Evolutionary conservation across 2,888 invertebrate species (phyloP), one percentile per base, ranked within the genome.

Genomic region (Acronicta leporina): DNA sequence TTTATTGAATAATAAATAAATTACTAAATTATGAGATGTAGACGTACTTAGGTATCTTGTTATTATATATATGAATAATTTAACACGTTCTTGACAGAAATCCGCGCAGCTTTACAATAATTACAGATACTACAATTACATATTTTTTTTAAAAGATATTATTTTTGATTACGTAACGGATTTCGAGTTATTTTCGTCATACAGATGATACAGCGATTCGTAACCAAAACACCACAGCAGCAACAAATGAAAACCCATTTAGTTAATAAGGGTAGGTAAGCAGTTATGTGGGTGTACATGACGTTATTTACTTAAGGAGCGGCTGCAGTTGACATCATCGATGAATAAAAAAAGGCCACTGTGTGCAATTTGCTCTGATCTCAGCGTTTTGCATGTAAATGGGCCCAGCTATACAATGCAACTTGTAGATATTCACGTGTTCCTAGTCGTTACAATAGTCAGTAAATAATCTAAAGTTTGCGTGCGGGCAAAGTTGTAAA

Each of bases 311-410:
- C 70, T 55, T 50, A 73, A 82, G 85, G 84, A 80, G 83, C 76
- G 85, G 80, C 73, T 48, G 46, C 54, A 46, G 75, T 56, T 88
- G 88, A 88, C 83, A 85, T 88, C 88, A 88, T 66, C 85, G 72
- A 60, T 69, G 69, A 63, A 75, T 82, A 62, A 75, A 81, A 20
- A 82, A 83, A 80, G 81, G 81, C 83, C 66, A 60, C 43, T 61
- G 61, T 63, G 63, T 74, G 66, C 67, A 68, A 59, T 65, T 63
- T 49, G 60, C 41, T 44, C 16, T 57, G 27, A 55, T 47, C 43
- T 42, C 10, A 9, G n/a, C n/a, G 53, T 42, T 47, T 72, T 62
- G 63, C 65, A 79, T 81, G 49, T 59, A 68, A 77, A 81, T 66
- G 68, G 11, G 1, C 10, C 7, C 2, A 14, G 41, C 9, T 33